These are phyloP conservation scores for Ctenicera cuprea DNA, from an alignment of 2,888 invertebrate genomes.

Conservation along the genomic window DNA sequence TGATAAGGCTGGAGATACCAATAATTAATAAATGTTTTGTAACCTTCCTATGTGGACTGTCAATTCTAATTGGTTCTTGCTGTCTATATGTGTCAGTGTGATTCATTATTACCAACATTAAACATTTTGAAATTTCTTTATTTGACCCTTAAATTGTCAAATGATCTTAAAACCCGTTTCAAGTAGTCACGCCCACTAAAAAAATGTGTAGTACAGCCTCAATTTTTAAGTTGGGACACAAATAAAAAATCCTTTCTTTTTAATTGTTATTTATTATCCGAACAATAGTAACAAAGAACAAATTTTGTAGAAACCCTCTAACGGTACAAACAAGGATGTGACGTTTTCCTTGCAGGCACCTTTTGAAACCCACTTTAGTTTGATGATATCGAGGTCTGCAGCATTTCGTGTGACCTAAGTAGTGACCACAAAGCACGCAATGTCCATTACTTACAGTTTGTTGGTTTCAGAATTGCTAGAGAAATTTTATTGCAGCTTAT, in stretches of 20 bases:
- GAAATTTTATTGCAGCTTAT: constrained; percentile 29
- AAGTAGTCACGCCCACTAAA: no score
- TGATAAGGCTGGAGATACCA: no score
- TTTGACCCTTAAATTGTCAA: no score
- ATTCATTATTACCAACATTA: no score
- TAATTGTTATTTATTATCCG: not conserved
- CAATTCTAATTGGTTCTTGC: no score
- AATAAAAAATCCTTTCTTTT: not conserved
- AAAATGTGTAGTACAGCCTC: no score
- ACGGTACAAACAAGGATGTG: constrained; percentile 24
- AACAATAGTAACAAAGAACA: not conserved
- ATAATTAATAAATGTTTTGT: no score
- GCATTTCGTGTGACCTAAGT: constrained; percentile 38
- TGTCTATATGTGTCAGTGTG: no score
- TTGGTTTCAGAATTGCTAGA: constrained; percentile 36
- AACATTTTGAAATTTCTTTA: no score
- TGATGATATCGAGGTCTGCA: constrained; percentile 32
- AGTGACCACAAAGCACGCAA: constrained; percentile 50
- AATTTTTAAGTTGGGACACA: no score
- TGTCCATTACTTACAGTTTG: constrained; percentile 39
- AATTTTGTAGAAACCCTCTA: constrained; percentile 6
- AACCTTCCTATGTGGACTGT: no score
- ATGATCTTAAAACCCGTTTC: no score
- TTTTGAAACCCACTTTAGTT: constrained; percentile 37
- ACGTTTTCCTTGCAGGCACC: constrained; percentile 23